Percentiles rank a stretch among this genome's conserved stretches.
Conservation (phyloP, 2,888 invertebrate genomes). For the Leptopilina myrica region DNA sequence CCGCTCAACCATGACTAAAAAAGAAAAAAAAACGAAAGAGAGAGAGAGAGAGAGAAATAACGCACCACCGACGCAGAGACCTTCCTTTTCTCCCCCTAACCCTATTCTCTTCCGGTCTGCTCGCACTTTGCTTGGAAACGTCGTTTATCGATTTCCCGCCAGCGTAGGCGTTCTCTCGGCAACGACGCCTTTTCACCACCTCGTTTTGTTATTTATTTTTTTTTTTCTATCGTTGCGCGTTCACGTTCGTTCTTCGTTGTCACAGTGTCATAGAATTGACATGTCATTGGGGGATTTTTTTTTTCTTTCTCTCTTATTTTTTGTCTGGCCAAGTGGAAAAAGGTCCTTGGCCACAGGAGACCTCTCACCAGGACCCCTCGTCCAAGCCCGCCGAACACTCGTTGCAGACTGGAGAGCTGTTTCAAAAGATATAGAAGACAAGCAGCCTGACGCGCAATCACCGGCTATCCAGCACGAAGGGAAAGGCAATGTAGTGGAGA, state of each 20-base stretch:
- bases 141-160: constrained; percentile 58
- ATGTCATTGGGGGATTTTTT: constrained; percentile 47
- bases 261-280: constrained; percentile 33
- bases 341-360: constrained; percentile 46
- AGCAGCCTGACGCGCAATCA: constrained; percentile 16
- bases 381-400: constrained; percentile 44
- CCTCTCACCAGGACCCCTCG: constrained; percentile 43
- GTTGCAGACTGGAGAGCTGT: constrained; percentile 22
- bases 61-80: constrained; percentile 18
- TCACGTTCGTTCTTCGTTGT: neutral
- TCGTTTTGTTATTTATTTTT: neutral
- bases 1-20: neutral
- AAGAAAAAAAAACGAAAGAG: neutral
- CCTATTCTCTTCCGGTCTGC: constrained; percentile 36
- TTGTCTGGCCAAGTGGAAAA: constrained; percentile 39
- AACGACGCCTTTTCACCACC: constrained; percentile 48
- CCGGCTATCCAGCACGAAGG: constrained; percentile 16
- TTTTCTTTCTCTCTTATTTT: no score
- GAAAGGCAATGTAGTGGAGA: constrained; percentile 1
- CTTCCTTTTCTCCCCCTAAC: constrained; percentile 33
- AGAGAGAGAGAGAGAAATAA: neutral
- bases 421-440: neutral
- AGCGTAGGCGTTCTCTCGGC: constrained; percentile 51
- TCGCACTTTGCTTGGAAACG: constrained; percentile 40
- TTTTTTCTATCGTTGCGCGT: neutral